These are phyloP conservation scores for Aplysina aerophoba DNA, from an alignment of 37 sponge, comb jelly and placozoan species.

Conservation along the genomic window DNA sequence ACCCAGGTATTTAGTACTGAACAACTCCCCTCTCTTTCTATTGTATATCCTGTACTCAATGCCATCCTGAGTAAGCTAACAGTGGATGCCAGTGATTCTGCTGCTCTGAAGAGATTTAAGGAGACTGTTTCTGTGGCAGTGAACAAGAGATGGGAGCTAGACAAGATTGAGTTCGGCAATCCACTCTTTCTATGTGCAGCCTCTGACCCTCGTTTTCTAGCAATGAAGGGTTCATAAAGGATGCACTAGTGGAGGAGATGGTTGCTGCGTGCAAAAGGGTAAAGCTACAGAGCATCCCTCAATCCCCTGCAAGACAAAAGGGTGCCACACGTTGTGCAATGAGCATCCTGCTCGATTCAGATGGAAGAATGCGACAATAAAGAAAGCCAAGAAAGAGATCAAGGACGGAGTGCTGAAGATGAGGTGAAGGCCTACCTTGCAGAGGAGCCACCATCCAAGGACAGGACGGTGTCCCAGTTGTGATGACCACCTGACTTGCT, in stretches of 20 bases:
- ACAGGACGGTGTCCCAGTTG: background rate
- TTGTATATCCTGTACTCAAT: too few species aligned
- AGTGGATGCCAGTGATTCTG: too few species aligned
- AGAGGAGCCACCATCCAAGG: background rate
- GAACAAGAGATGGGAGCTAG: background rate
- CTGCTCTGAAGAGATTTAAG: too few species aligned
- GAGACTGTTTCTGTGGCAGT: background rate
- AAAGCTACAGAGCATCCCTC: background rate
- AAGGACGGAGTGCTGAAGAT: background rate
- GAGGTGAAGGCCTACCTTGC: constrained; percentile 20
- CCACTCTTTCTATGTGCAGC: background rate
- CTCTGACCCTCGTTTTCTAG: background rate
- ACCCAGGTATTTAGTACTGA: background rate
- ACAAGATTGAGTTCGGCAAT: background rate
- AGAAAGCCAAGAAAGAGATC: too few species aligned
- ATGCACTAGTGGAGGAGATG: background rate
- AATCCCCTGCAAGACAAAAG: background rate
- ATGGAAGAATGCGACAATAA: background rate
- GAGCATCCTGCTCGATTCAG: constrained; percentile 24
- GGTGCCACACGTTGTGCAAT: background rate
- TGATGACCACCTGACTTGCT: too few species aligned
- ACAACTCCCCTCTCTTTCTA: too few species aligned
- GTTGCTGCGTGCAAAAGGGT: background rate
- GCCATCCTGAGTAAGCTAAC: too few species aligned
- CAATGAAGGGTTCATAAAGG: background rate